Percentiles rank a stretch among this genome's conserved stretches.
Evolutionary conservation across 2,797 vertebrate genomes (phyloP).

Genomic region (Lutjanus campechanus): DNA sequence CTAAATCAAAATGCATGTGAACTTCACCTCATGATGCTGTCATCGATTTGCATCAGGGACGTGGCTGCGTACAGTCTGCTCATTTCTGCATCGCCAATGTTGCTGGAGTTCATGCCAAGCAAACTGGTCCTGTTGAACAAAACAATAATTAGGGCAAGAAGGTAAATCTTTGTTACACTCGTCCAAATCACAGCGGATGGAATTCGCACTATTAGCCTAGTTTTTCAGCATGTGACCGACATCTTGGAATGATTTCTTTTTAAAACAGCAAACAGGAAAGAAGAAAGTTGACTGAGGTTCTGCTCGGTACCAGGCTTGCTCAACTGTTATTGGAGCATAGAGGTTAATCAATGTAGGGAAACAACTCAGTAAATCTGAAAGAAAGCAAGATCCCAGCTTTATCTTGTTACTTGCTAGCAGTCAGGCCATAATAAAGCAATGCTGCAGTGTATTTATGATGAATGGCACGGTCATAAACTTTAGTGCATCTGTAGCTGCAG

Average conservation of each 20-base stretch:
- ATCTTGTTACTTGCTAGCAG: not conserved
- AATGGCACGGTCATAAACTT: not conserved
- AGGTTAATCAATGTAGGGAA: too few species aligned
- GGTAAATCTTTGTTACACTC: not conserved
- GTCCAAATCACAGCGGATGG: not conserved
- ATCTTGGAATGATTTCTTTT: not conserved
- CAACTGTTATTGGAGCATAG: too few species aligned
- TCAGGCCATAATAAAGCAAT: conserved; percentile 2
- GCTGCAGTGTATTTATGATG: not conserved
- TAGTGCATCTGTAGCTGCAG: not conserved
- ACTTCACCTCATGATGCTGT: conserved; percentile 94
- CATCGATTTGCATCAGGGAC: conserved; percentile 95
- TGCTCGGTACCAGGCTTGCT: too few species aligned
- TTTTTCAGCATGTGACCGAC: not conserved
- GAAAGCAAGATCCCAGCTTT: not conserved
- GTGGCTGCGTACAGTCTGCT: conserved; percentile 91
- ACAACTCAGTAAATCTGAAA: not conserved
- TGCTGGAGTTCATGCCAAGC: conserved; percentile 85
- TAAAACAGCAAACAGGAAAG: too few species aligned
- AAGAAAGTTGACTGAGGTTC: too few species aligned
- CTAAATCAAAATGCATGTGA: not conserved
- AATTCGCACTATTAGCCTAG: not conserved
- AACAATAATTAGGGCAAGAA: not conserved
- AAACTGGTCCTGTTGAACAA: conserved; percentile 86
- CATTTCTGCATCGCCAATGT: conserved; percentile 89